These are phyloP conservation scores for Poecile atricapillus DNA, from an alignment of 2,113 vertebrate genomes.

Conservation along the genomic window DNA sequence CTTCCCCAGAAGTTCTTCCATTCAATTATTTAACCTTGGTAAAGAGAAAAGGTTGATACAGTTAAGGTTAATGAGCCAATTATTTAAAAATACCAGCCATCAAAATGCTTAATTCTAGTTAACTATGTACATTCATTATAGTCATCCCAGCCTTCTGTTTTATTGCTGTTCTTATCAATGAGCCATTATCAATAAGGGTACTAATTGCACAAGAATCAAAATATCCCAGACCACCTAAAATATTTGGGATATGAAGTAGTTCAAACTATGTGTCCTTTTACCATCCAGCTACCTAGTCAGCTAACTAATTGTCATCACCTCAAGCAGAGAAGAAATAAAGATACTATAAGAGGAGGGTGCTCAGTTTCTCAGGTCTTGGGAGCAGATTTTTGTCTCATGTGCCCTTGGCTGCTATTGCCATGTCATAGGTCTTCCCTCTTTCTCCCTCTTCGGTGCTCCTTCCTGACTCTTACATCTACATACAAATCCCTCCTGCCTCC, in stretches of 20 bases:
- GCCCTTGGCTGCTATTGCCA: not conserved
- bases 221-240: not conserved
- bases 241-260: not conserved
- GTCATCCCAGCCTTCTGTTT: slow-evolving; percentile 25
- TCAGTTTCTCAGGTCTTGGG: not conserved
- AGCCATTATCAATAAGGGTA: slow-evolving; percentile 10
- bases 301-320: not conserved
- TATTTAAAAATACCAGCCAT: slow-evolving; percentile 60
- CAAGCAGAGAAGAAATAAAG: not conserved
- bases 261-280: not conserved
- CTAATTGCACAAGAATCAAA: slow-evolving; percentile 26
- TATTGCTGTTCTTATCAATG: slow-evolving; percentile 53
- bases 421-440: not conserved
- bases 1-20: slow-evolving; percentile 18
- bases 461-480: rapidly evolving
- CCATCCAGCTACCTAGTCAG: not conserved
- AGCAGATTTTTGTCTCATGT: rapidly evolving
- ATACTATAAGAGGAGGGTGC: not conserved
- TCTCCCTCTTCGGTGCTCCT: not conserved
- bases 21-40: slow-evolving; percentile 63
- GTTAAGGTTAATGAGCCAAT: slow-evolving; percentile 66
- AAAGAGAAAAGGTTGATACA: slow-evolving; percentile 46
- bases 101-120: slow-evolving; percentile 50
- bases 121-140: slow-evolving; percentile 60
- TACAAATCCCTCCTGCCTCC: not conserved